Base-by-base conservation (phyloP, 1,140 invertebrate species). In the Oryctes rhinoceros region DNA sequence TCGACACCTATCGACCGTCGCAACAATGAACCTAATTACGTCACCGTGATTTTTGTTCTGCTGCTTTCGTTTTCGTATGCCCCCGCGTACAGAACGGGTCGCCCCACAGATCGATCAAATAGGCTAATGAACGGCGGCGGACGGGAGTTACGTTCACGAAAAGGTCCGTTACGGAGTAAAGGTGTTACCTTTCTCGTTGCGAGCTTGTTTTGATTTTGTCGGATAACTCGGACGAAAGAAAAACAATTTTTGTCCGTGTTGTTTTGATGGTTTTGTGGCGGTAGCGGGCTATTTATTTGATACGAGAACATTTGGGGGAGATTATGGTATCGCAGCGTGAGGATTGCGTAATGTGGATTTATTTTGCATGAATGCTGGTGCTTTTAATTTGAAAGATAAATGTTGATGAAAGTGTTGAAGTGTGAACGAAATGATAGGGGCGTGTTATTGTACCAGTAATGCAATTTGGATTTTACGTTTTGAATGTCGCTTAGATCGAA, bases 1-100 rank as follows among this genome's bases (percentile, higher is more conserved):
- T 67, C 65, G 20, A 67, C 65, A 67, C 65, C 65, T 18, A 67
- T 53, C 49, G 18, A 6, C 65, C 65, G 65, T 67, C 65, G 65
- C 18, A 67, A 67, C 65, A 67, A 67, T 67, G 18, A 67, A 67
- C 65, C 65, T 67, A 67, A 67, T 67, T 67, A 67, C 65, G 18
- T 20, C 65, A 35, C 65, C 65, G 65, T 67, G 65, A 67, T 67
- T 67, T 67, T 35, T 24, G 20, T 67, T 67, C 13, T 13, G 11
- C 49, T 15, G 49, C 13, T 53, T 67, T 67, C n/a, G 10, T 67
- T 67, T 67, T 67, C 10, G n/a, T n/a, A n/a, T n/a, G 13, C 30
- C n/a, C n/a, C n/a, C n/a, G 13, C n/a, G 49, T 53, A 53, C 49
- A n/a, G 0, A 1, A n/a, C n/a, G 49, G 20, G n/a, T 35, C n/a